Conservation (phyloP, 1,140 invertebrate genomes). For the Atopsyche davidsoni region DNA sequence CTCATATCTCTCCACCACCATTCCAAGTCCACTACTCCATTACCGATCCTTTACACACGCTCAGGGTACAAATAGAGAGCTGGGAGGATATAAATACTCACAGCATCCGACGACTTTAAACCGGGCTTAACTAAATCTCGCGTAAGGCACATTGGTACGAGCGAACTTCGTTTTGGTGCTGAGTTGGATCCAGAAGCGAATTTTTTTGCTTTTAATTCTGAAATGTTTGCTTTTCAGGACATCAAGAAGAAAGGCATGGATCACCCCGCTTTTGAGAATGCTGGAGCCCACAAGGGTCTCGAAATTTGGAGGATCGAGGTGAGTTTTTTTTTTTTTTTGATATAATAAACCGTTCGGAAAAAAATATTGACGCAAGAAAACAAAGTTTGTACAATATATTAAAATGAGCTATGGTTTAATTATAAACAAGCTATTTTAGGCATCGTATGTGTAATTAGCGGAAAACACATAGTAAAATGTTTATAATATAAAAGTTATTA, state of each 20-base stretch:
- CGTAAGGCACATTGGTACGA: too few species aligned
- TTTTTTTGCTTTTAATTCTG: background rate
- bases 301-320: slow-evolving; percentile 68
- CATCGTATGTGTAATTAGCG: background rate
- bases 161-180: too few species aligned
- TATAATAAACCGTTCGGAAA: slow-evolving; percentile 6
- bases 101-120: too few species aligned
- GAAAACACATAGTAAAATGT: background rate
- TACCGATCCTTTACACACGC: too few species aligned
- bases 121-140: too few species aligned
- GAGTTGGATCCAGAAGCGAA: too few species aligned
- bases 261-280: slow-evolving; percentile 56
- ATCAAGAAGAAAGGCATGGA: slow-evolving; percentile 37
- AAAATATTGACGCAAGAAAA: background rate
- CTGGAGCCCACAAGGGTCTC: slow-evolving; percentile 54
- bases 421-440: background rate
- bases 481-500: background rate
- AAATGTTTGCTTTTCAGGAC: slow-evolving; percentile 34
- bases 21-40: too few species aligned
- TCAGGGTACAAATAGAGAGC: too few species aligned
- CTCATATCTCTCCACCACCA: too few species aligned
- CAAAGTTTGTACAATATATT: background rate
- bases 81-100: too few species aligned
- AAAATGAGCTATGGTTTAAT: background rate
- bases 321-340: slow-evolving; percentile 30